Evolutionary conservation across 2,113 vertebrate genomes (phyloP), one percentile per base, ranked within the genome.

Genomic region (Ciconia maguari): DNA sequence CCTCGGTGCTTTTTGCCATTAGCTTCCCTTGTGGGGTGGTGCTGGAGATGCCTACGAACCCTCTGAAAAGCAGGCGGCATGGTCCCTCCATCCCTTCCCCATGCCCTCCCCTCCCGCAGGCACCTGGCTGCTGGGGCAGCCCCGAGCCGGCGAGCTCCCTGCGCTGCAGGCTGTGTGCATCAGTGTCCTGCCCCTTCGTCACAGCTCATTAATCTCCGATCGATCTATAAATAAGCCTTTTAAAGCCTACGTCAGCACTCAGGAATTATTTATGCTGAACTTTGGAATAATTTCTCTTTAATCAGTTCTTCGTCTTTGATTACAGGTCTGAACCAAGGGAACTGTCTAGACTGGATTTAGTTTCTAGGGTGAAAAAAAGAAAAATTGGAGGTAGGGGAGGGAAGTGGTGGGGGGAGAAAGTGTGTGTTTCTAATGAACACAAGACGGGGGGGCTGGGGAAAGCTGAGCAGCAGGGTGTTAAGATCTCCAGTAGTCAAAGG

Each of bases 401-500:
- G 90, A 90, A 84, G 89, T 42, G 90, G 81, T 1, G 41, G 32
- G 66, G 65, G 44, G n/a, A 74, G 66, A 82, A 91, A 93, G 32
- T 25, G 89, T 93, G 66, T 95, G 94, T 96, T 96, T 97, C 77
- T 95, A 95, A 97, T 96, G 95, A 96, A 62, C 78, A 41, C 0
- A 14, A 96, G 93, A 87, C 30, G 1, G 66, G 77, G 86, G 85
- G 93, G 66, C 69, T 87, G 85, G 66, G 90, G 92, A 91, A 85
- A 92, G 92, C 3, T 0, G 82, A 90, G 90, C 93, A 95, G 80
- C 77, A 77, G 96, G 88, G 91, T 96, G 94, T 95, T 97, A 95
- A 97, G 95, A 97, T 97, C 90, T 95, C 95, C 94, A 75, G 91
- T 90, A 94, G 93, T 97, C 95, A 97, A 98, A 97, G 95, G 96